Percentiles rank a stretch among this genome's conserved stretches.
These are phyloP conservation scores for Limnephilus marmoratus DNA, from an alignment of 2,888 invertebrate species.

Conservation along the genomic window DNA sequence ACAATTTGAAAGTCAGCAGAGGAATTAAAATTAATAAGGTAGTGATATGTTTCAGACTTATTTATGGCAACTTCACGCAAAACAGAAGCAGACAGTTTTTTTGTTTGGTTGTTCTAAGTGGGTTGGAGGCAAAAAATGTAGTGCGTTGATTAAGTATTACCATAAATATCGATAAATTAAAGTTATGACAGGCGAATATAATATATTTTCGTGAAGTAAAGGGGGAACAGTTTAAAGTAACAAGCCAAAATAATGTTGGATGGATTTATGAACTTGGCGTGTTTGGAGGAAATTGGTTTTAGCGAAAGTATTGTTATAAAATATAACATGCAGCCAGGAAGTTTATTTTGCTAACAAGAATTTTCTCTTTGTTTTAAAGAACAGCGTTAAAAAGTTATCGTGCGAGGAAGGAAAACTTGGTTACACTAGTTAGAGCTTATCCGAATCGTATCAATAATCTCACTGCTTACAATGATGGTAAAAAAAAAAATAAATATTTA, in stretches of 20 bases:
- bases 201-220: constrained; percentile 13
- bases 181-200: constrained; percentile 44
- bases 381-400: neutral
- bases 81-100: neutral
- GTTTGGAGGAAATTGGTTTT: constrained; percentile 32
- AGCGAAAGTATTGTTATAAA: constrained; percentile 21
- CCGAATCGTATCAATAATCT: neutral
- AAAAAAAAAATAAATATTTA: neutral
- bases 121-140: neutral
- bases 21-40: neutral
- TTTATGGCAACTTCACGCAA: neutral
- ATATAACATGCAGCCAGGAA: constrained; percentile 25
- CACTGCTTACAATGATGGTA: neutral
- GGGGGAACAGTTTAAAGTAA: constrained; percentile 25
- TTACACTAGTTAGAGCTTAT: neutral
- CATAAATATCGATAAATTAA: constrained; percentile 35
- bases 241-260: constrained; percentile 34
- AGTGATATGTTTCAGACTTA: neutral
- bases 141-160: constrained; percentile 38
- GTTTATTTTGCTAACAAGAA: constrained; percentile 10
- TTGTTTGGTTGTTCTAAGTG: neutral
- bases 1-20: neutral
- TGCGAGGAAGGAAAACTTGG: neutral
- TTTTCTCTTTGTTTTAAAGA: neutral
- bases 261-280: constrained; percentile 32